These are phyloP conservation scores for Corbicula japonica DNA, from an alignment of 2,888 invertebrate genomes.

Conservation along the genomic window DNA sequence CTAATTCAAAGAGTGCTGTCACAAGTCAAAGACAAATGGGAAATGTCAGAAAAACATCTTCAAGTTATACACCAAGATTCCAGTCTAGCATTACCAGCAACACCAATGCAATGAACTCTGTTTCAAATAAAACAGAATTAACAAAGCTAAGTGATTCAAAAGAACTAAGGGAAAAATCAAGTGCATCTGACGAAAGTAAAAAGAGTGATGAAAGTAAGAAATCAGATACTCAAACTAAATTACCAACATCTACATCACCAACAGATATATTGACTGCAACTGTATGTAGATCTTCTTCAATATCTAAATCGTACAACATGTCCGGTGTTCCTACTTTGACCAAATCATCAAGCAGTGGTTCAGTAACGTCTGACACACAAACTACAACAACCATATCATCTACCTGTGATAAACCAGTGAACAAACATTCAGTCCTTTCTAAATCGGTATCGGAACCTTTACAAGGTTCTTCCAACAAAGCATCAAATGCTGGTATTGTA, in stretches of 20 bases:
- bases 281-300: slow-evolving; percentile 50
- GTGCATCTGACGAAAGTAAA: neutral
- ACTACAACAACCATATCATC: slow-evolving; percentile 27
- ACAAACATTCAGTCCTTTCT: slow-evolving; percentile 37
- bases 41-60: slow-evolving; percentile 45
- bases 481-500: slow-evolving; percentile 44
- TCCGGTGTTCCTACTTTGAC: slow-evolving; percentile 19
- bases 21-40: slow-evolving; percentile 32
- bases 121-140: slow-evolving; percentile 9
- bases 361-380: slow-evolving; percentile 26
- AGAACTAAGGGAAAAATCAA: no score
- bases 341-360: slow-evolving; percentile 38
- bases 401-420: slow-evolving; percentile 17
- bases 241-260: slow-evolving; percentile 41
- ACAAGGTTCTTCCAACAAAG: slow-evolving; percentile 29
- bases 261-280: slow-evolving; percentile 53
- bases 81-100: slow-evolving; percentile 19
- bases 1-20: slow-evolving; percentile 50
- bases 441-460: slow-evolving; percentile 47
- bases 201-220: slow-evolving; percentile 1
- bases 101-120: neutral
- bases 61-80: slow-evolving; percentile 55
- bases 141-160: slow-evolving; percentile 7
- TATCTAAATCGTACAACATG: slow-evolving; percentile 67
- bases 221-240: neutral